Evolutionary conservation across 30 jellyfish, hydroid and myxozoan species (phyloP), one percentile per base, ranked within the genome.

Genomic region (Chironex yamaguchii): DNA sequence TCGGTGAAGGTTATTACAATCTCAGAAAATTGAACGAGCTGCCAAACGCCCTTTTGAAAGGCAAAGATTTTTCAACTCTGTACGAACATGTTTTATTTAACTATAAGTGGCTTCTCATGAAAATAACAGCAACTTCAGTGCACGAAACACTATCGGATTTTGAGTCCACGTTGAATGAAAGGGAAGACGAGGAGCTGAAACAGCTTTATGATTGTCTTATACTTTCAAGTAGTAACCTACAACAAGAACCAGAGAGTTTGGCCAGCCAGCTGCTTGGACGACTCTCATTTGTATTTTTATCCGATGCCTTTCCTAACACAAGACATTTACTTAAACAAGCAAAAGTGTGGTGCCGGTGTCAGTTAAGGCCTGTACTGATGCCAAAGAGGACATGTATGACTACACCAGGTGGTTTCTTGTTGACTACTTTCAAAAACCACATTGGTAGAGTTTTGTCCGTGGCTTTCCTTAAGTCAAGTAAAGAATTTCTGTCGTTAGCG

Each of bases 11-110:
- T n/a, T 49, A 73, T 32, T 90, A 25, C 81, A 90, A 90, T 52
- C 76, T 77, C 4, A 83, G 97, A 24, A 90, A 90, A 65, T 86
- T 90, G 48, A 83, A 91, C 49, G 97, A 90, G 50, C 90, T 90
- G 36, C 97, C 97, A 0, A 71, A 23, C 64, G 89, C 75, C 58
- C 71, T 90, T 0, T 73, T 83, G 32, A 48, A 17, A 82, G 48
- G 90, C n/a, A 76, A 32, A 25, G 86, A 90, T 53, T 49, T 90
- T 4, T 83, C 83, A 9, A 51, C 52, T 0, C 86, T 90, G 17
- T 80, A 90, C 49, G 58, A 34, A 50, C 89, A 90, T 21, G 71
- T 88, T 34, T 76, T 90, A 13, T 90, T 88, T 63, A 90, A 90
- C 62, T 90, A 68, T 81, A 92, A 84, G 58, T 90, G 74, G 52